phyloP scores from a whole-genome alignment of 2,113 vertebrate genomes.

The Oreochromis niloticus region DNA sequence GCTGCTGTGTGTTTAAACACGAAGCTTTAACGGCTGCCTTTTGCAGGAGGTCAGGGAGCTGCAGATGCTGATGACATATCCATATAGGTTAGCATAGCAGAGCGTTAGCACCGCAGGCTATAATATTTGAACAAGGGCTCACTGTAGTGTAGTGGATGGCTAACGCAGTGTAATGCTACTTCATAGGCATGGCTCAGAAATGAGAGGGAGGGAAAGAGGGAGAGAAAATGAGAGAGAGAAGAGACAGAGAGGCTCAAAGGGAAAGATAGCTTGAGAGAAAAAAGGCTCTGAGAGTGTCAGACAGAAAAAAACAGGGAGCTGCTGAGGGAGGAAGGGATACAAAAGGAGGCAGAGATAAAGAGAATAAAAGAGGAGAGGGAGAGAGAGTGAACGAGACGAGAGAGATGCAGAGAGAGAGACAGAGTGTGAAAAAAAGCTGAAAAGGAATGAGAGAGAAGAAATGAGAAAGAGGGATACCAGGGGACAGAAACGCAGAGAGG shows the following conservation, averaged over 20 bases:
- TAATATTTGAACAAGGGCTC: constrained; percentile 9
- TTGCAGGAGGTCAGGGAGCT: constrained; percentile 17
- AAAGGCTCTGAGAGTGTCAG: constrained; percentile 39
- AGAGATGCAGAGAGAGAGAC: constrained; percentile 12
- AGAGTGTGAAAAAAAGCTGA: not conserved
- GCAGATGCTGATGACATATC: constrained; percentile 26
- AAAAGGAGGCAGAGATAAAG: constrained; percentile 53
- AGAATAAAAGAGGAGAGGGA: constrained; percentile 46
- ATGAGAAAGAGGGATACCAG: constrained; percentile 12
- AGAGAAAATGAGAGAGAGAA: constrained; percentile 28
- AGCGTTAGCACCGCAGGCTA: constrained; percentile 12
- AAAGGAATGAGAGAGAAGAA: constrained; percentile 25
- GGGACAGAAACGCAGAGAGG: constrained; percentile 1
- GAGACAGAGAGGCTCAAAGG: constrained; percentile 48
- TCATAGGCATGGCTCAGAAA: constrained; percentile 37
- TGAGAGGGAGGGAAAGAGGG: constrained; percentile 27
- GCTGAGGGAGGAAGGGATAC: constrained; percentile 34
- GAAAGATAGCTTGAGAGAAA: constrained; percentile 48
- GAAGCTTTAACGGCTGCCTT: not conserved
- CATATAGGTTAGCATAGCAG: constrained; percentile 22
- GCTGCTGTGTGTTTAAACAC: not conserved
- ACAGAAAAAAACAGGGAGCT: constrained; percentile 28
- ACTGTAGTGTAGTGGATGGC: constrained; percentile 13
- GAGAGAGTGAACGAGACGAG: constrained; percentile 18
- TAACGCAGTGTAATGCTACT: constrained; percentile 22